Percentiles rank a stretch among this genome's conserved stretches.
Conservation (phyloP, 2,113 vertebrate genomes). For the Calyptommatus sinebrachiatus region DNA sequence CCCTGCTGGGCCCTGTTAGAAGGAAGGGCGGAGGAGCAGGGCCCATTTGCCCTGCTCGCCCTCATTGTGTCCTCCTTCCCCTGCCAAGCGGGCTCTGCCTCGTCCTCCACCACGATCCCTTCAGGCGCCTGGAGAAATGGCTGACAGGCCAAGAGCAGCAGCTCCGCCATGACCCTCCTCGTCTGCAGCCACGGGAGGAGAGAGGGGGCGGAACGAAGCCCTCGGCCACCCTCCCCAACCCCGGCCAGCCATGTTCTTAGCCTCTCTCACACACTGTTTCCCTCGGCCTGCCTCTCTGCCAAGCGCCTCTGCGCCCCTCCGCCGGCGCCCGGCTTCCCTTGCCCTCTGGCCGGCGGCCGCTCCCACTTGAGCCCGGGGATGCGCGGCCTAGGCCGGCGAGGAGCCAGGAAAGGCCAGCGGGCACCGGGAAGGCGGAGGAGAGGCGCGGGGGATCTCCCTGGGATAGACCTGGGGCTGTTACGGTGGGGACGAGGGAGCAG, state of each 20-base stretch:
- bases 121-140: neutral
- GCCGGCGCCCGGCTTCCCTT: constrained; percentile 6
- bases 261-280: neutral
- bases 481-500: neutral
- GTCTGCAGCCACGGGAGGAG: neutral
- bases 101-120: neutral
- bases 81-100: no score
- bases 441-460: neutral
- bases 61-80: no score
- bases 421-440: neutral
- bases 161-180: neutral
- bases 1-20: no score
- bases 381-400: constrained; percentile 55
- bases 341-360: constrained; percentile 34
- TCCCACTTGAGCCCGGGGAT: constrained; percentile 68
- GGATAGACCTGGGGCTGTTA: neutral
- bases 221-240: no score
- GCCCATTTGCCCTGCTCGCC: no score
- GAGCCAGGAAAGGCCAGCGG: neutral
- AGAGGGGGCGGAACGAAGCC: neutral
- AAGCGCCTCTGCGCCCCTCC: neutral
- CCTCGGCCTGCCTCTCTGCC: neutral
- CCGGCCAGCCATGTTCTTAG: no score
- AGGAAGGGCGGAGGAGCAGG: no score
- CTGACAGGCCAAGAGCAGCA: neutral